A percentile compares a stretch with the other conserved stretches of the same genome.
Conservation (phyloP, 2,797 vertebrate genomes). For the Coregonus ussuriensis region DNA sequence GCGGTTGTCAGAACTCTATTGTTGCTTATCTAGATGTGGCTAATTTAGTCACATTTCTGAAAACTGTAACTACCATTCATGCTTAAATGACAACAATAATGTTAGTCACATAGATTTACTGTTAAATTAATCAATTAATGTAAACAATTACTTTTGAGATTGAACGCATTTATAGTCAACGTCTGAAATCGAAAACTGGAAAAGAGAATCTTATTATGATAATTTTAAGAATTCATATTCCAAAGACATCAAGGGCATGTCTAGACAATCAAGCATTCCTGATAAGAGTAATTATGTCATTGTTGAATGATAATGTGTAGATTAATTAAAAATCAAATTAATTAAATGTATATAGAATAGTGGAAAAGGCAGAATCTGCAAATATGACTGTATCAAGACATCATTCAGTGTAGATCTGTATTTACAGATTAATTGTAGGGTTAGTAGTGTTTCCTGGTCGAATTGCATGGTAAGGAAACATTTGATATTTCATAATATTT, state of each 20-base stretch:
- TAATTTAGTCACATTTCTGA: neutral
- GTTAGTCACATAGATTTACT: neutral
- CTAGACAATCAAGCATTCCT: neutral
- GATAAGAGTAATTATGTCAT: neutral
- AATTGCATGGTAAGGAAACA: neutral
- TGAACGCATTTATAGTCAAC: neutral
- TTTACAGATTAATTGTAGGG: neutral
- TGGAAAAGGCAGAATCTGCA: neutral
- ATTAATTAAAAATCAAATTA: constrained; percentile 2
- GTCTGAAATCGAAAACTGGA: neutral
- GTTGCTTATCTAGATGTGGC: neutral
- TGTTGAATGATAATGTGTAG: neutral
- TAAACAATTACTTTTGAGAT: neutral
- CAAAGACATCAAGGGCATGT: neutral
- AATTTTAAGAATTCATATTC: constrained; percentile 2
- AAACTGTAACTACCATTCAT: neutral
- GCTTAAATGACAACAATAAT: neutral
- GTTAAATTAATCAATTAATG: neutral
- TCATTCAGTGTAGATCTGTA: neutral
- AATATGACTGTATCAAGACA: neutral
- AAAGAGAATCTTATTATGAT: neutral
- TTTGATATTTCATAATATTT: neutral
- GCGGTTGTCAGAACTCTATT: neutral
- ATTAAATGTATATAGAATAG: neutral
- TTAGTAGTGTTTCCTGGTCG: neutral